Base-by-base conservation (phyloP, 2,797 vertebrate species). In the Schizothorax lantsangensis region DNA sequence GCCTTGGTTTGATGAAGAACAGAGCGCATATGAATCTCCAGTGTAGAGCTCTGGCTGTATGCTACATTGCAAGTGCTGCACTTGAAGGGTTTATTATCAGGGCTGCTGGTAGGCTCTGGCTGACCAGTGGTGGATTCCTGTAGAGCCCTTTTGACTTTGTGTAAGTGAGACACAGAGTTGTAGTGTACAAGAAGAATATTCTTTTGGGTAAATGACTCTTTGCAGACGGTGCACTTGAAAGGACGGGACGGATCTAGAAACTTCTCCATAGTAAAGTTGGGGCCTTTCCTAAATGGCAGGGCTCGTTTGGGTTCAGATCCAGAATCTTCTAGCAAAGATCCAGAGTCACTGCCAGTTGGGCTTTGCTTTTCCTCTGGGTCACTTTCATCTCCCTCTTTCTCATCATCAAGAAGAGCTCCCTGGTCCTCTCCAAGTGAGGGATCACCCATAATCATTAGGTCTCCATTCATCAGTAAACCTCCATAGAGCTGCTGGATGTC, bases 261-360 rank as follows among this genome's bases (percentile, higher is more conserved):
- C 91, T 99, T 99, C 91, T 99, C 98, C 98, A 99, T 98, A 4
- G 98, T 99, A 92, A 99, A 99, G 92, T 99, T 99, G 79, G 98
- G 98, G 75, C 98, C 98, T 91, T 99, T 99, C 89, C 98, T 96
- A 93, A 99, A 99, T 81, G 98, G 98, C 85, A 99, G 96, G 36
- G 98, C 98, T 90, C 98, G 95, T 93, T 99, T 99, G 1, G 98
- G 98, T 95, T 99, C 98, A 71, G 96, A 97, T 92, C 98, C 98
- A 59, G 96, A 98, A 93, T 99, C 98, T 91, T 99, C 98, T 89
- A 95, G 97, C 87, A 99, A 91, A 0, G 98, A 99, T 45, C 98
- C 98, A 0, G 98, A 96, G 91, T 99, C 98, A 0, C 98, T 99
- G 81, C 98, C 98, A 7, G 97, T 96, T 0, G 98, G 98, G 90